Conservation (phyloP, 2,888 invertebrate species). For the Acanthosoma haemorrhoidale region DNA sequence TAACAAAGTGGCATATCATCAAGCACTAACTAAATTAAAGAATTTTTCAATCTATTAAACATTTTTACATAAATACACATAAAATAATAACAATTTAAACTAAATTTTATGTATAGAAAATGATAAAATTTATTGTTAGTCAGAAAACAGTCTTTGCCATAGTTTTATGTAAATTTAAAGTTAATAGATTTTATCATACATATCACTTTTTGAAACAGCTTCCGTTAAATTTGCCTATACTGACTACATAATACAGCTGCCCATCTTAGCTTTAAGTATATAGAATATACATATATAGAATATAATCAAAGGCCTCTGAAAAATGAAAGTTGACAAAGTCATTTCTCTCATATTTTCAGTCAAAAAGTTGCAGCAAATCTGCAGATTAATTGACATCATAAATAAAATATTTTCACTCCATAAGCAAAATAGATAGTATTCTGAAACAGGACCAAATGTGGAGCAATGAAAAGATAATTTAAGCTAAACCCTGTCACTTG, state of each 20-base stretch:
- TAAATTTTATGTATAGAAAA: not conserved
- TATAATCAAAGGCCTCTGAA: not conserved
- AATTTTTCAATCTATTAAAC: not conserved
- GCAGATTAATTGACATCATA: conserved; percentile 19
- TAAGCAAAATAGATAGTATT: not conserved
- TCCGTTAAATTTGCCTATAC: not conserved
- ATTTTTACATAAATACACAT: conserved; percentile 1
- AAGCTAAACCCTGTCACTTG: conserved; percentile 26
- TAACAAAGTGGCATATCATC: not conserved
- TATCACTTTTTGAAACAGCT: not conserved
- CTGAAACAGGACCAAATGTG: not conserved
- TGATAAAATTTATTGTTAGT: conserved; percentile 8
- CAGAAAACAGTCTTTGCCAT: conserved; percentile 4
- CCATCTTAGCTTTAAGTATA: too few species aligned
- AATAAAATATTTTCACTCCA: not conserved
- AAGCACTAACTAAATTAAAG: not conserved
- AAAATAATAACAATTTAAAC: conserved; percentile 7
- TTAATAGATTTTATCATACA: conserved; percentile 2
- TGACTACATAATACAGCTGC: not conserved
- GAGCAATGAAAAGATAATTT: not conserved
- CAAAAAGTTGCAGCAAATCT: not conserved
- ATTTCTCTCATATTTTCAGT: not conserved
- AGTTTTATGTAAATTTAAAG: conserved; percentile 8
- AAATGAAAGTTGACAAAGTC: not conserved
- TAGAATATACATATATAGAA: too few species aligned